Base-by-base conservation (phyloP, 2,797 vertebrate species). In the Sandelia bainsii region DNA sequence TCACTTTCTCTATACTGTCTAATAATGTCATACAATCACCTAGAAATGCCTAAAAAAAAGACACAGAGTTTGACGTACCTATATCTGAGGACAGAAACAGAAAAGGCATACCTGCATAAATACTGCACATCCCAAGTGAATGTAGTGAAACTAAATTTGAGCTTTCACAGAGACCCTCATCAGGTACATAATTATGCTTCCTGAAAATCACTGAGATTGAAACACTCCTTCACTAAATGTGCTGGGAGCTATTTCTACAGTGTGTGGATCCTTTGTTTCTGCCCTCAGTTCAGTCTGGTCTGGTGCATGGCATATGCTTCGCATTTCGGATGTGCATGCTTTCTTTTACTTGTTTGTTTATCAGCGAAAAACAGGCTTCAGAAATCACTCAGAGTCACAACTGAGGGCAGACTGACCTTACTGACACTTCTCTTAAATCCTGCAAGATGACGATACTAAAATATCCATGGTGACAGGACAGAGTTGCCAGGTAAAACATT, bases 391-490 rank as follows among this genome's bases (percentile, higher is more conserved):
- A 23, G 27, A 23, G 57, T 77, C 54, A 34, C 48, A 72, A 34
- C 40, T 22, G 65, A 79, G 40, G 62, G 52, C 64, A 62, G 20
- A 49, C 54, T 60, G 74, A 82, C 66, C 69, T 76, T 62, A 48
- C 65, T 76, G 72, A 52, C 68, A n/a, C 63, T 42, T 79, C 66
- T 48, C 37, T 62, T 75, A 76, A 66, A 75, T 79, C 65, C 60
- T 73, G 67, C 60, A 50, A 69, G 57, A 75, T 39, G 34, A 42
- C 11, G 37, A 79, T 49, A 52, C 62, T 65, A 52, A 81, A 69
- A 75, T 62, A 75, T 51, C 77, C 75, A 88, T 72, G 75, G 63
- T 16, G 72, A 89, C 62, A 45, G 50, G 58, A 63, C 42, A 52
- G 53, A 39, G 64, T 80, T 82, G 69, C 40, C 48, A 78, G 32